A percentile compares a stretch with the other conserved stretches of the same genome.
phyloP scores from a whole-genome alignment of 2,113 vertebrate species.

The Montifringilla adamsi region DNA sequence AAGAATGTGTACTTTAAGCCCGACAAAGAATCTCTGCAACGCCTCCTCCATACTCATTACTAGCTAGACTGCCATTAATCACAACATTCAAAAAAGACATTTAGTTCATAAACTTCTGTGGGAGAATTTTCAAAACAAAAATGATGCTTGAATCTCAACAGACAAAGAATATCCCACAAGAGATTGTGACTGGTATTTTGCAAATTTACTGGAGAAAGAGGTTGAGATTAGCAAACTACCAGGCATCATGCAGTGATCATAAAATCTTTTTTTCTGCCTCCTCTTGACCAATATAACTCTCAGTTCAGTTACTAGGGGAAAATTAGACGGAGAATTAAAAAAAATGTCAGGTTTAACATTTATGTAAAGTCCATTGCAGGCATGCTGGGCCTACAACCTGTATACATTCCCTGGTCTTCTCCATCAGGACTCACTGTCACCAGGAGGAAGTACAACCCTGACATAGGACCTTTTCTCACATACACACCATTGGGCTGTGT shows the following conservation, averaged over 20 bases:
- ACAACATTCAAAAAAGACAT: neutral
- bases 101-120: slow-evolving; percentile 20
- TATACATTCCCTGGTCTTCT: neutral
- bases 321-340: neutral
- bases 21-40: neutral
- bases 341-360: neutral
- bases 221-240: neutral
- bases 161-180: neutral
- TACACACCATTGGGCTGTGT: neutral
- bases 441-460: neutral
- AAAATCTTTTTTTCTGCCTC: neutral
- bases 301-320: neutral
- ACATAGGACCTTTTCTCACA: neutral
- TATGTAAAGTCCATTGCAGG: neutral
- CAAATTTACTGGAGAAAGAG: neutral
- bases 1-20: neutral
- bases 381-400: neutral
- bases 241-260: neutral
- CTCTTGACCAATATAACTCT: neutral
- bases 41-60: slow-evolving; percentile 21
- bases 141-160: neutral
- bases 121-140: slow-evolving; percentile 53
- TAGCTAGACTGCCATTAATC: slow-evolving; percentile 26
- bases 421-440: neutral
- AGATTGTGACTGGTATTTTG: neutral